Evolutionary conservation across 2,888 invertebrate species (phyloP).

Genomic region (Xestia c-nigrum): DNA sequence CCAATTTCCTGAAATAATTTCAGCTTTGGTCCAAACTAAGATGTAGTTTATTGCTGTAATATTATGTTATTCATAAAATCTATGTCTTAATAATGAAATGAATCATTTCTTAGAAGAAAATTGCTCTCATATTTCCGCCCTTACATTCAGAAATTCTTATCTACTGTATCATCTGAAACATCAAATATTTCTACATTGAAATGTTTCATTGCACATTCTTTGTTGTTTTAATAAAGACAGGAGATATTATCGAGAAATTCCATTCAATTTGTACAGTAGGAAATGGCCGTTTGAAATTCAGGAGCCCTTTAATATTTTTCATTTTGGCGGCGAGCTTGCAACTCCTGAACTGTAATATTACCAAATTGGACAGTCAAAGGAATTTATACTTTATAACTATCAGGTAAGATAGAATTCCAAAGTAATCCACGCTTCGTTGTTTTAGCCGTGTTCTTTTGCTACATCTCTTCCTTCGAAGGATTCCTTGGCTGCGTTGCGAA

Average conservation of each 20-base stretch:
- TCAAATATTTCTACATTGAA: slow-evolving; percentile 50
- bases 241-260: slow-evolving; percentile 61
- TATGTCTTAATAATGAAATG: neutral
- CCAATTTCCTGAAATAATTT: neutral
- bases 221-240: slow-evolving; percentile 59
- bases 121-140: neutral
- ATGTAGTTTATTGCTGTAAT: no score
- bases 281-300: slow-evolving; percentile 60
- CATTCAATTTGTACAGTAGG: slow-evolving; percentile 66
- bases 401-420: slow-evolving; percentile 22
- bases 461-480: slow-evolving; percentile 26
- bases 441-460: slow-evolving; percentile 35
- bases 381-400: slow-evolving; percentile 46
- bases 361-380: slow-evolving; percentile 13
- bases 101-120: slow-evolving; percentile 8
- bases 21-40: neutral
- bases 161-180: slow-evolving; percentile 4
- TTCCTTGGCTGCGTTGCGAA: slow-evolving; percentile 50
- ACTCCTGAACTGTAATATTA: slow-evolving; percentile 37
- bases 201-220: slow-evolving; percentile 59
- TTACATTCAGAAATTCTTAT: slow-evolving; percentile 12
- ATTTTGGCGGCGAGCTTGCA: slow-evolving; percentile 51
- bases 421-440: slow-evolving; percentile 22
- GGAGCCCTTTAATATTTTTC: slow-evolving; percentile 62
- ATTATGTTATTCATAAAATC: neutral